Evolutionary conservation across 2,113 vertebrate genomes (phyloP).

Genomic region (Oncorhynchus nerka): DNA sequence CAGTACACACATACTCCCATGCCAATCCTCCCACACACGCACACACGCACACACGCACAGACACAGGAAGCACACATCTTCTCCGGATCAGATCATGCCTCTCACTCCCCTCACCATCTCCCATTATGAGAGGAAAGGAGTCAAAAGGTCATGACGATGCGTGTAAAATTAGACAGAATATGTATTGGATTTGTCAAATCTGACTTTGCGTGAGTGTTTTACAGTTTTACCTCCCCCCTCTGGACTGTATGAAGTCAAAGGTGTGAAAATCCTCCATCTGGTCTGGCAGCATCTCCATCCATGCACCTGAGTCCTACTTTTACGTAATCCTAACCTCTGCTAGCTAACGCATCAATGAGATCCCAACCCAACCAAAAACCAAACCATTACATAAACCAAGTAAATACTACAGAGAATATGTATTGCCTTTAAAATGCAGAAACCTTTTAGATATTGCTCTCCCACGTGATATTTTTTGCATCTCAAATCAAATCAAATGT

Average conservation of each 20-base stretch:
- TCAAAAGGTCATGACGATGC: background rate
- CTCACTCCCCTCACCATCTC: background rate
- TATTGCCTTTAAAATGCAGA: too few relatives aligned
- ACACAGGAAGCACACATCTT: too few relatives aligned
- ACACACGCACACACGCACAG: background rate
- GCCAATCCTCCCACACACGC: background rate
- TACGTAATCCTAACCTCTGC: background rate
- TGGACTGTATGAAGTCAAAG: background rate
- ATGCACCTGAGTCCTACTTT: background rate
- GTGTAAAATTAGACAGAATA: background rate
- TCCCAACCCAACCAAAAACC: background rate
- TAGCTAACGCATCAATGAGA: background rate
- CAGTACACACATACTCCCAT: background rate
- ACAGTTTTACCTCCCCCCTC: background rate
- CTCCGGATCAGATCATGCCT: background rate
- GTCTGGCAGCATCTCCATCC: background rate
- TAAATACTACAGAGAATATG: background rate
- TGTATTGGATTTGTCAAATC: background rate
- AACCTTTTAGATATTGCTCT: too few relatives aligned
- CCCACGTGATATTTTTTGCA: too few relatives aligned
- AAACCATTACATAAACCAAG: background rate
- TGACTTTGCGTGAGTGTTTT: background rate
- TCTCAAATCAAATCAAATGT: too few relatives aligned
- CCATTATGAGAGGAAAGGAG: background rate
- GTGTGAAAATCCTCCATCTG: constrained; percentile 6